A percentile compares a stretch with the other conserved stretches of the same genome.
Evolutionary conservation across 1,140 invertebrate genomes (phyloP).

Genomic region (Eriosoma lanigerum): DNA sequence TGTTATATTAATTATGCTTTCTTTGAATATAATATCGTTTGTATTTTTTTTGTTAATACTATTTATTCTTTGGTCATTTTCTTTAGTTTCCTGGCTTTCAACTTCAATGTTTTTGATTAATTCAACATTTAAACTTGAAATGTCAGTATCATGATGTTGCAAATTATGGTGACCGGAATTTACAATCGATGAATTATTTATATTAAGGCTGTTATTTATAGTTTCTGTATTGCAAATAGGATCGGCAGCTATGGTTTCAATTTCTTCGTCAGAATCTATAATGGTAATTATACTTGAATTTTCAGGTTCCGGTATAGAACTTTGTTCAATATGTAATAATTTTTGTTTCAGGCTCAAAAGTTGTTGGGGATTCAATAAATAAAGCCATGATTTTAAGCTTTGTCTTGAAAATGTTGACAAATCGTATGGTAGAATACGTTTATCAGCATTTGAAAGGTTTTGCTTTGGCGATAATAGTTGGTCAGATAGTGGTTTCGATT

Average conservation of each 20-base stretch:
- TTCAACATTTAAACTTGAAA: no score
- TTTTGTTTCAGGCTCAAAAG: neutral
- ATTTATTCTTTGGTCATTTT: neutral
- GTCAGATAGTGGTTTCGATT: no score
- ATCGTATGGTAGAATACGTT: no score
- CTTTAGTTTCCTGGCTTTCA: neutral
- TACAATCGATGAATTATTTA: no score
- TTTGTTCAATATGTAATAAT: neutral
- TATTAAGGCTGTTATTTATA: no score
- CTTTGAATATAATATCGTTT: no score
- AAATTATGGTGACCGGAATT: no score
- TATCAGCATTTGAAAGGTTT: neutral
- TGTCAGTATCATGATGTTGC: no score
- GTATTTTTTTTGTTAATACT: neutral
- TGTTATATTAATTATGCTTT: no score
- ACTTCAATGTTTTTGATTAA: neutral
- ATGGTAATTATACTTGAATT: neutral
- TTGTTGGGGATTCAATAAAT: neutral
- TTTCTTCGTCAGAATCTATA: slow-evolving; percentile 2
- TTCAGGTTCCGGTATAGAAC: no score
- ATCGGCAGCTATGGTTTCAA: neutral
- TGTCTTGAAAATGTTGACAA: no score
- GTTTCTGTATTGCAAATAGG: neutral
- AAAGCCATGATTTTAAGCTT: no score
- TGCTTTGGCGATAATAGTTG: neutral